phyloP scores from a whole-genome alignment of 2,113 vertebrate genomes.

The Phaethon lepturus region DNA sequence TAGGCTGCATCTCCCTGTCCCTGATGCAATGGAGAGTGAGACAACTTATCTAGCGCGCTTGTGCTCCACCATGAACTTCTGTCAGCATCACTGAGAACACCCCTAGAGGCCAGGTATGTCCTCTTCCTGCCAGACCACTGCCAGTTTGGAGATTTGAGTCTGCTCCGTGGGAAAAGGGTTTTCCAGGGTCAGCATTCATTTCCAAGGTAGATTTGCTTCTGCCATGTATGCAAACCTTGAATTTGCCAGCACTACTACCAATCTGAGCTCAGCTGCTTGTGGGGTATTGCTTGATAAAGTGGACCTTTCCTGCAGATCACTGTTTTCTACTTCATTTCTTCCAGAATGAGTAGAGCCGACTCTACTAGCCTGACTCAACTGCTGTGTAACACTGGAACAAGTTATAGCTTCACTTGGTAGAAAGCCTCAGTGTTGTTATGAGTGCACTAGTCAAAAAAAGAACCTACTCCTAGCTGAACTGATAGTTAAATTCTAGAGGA shows the following conservation, averaged over 20 bases:
- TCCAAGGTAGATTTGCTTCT: neutral
- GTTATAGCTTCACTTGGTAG: neutral
- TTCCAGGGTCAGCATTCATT: neutral
- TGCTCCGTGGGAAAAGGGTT: neutral
- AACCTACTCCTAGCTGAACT: neutral
- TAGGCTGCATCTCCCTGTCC: neutral
- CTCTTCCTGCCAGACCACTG: neutral
- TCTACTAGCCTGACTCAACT: neutral
- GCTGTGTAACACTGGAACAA: neutral
- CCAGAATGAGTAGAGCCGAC: neutral
- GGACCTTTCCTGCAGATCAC: neutral
- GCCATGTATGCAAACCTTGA: neutral
- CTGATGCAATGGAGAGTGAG: neutral
- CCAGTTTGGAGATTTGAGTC: neutral
- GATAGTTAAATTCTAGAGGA: neutral
- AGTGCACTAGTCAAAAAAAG: neutral
- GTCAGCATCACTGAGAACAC: neutral
- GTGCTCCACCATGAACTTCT: neutral
- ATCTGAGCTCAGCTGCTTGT: neutral
- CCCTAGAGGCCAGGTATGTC: neutral
- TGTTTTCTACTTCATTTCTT: neutral
- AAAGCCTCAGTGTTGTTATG: neutral
- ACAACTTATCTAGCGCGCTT: accelerated
- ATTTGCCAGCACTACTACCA: neutral
- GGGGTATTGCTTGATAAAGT: neutral